phyloP scores from a whole-genome alignment of 1,140 invertebrate species.

The Episyrphus balteatus region DNA sequence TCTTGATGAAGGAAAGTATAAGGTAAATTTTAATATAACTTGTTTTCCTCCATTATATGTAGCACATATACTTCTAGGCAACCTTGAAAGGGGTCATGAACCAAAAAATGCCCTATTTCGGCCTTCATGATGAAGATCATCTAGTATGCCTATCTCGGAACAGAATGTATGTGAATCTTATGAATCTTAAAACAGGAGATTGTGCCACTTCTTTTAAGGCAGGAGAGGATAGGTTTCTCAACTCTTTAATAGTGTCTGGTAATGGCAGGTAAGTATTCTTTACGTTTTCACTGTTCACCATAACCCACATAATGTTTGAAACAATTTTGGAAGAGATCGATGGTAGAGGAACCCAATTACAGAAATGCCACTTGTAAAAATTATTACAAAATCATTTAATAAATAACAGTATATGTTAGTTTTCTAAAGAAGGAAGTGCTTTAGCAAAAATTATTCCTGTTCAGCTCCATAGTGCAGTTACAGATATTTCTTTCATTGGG shows the following conservation, averaged over 20 bases:
- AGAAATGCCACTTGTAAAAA: too few species aligned
- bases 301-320: background rate
- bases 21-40: constrained; percentile 14
- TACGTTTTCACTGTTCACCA: background rate
- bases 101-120: constrained; percentile 84
- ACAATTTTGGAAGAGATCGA: too few species aligned
- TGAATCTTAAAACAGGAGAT: constrained; percentile 67
- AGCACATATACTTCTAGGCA: too few species aligned
- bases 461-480: too few species aligned
- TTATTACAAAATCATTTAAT: too few species aligned
- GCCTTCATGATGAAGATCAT: constrained; percentile 65
- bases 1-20: constrained; percentile 53
- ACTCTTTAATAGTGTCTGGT: constrained; percentile 74
- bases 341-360: too few species aligned
- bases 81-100: constrained; percentile 80
- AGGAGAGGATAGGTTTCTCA: constrained; percentile 77
- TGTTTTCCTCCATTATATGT: background rate
- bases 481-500: too few species aligned
- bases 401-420: too few species aligned
- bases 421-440: too few species aligned
- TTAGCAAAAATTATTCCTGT: too few species aligned
- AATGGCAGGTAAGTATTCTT: constrained; percentile 55
- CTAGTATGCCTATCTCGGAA: constrained; percentile 72
- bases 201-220: constrained; percentile 81
- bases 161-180: constrained; percentile 82